Evolutionary conservation across 2,888 invertebrate genomes (phyloP).

Genomic region (Clistopyga incitator): DNA sequence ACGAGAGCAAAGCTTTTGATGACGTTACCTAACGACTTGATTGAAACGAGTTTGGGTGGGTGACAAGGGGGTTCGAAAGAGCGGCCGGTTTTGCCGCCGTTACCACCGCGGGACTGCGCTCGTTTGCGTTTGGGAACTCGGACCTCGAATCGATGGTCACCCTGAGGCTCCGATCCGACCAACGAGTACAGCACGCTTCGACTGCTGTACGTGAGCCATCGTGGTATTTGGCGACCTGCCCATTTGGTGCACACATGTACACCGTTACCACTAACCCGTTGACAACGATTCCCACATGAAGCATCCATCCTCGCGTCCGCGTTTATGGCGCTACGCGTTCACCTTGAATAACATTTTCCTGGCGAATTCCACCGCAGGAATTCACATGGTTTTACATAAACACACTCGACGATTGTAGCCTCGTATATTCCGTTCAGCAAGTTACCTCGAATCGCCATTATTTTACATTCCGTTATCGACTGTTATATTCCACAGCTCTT

Average conservation of each 20-base stretch:
- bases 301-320: slow-evolving; percentile 3
- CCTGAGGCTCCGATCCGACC: slow-evolving; percentile 39
- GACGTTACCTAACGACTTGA: slow-evolving; percentile 66
- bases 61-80: slow-evolving; percentile 15
- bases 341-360: slow-evolving; percentile 64
- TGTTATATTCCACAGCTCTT: too few species aligned
- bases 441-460: too few species aligned
- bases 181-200: slow-evolving; percentile 49
- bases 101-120: slow-evolving; percentile 31
- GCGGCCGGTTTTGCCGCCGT: background rate
- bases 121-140: slow-evolving; percentile 52
- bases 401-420: slow-evolving; percentile 6
- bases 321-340: slow-evolving; percentile 10
- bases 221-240: slow-evolving; percentile 62
- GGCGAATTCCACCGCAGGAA: slow-evolving; percentile 39
- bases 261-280: slow-evolving; percentile 8
- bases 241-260: slow-evolving; percentile 37
- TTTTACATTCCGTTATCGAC: background rate
- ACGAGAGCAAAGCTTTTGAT: slow-evolving; percentile 62
- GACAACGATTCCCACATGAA: slow-evolving; percentile 16
- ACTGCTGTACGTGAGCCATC: slow-evolving; percentile 40
- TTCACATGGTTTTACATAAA: slow-evolving; percentile 5
- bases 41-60: slow-evolving; percentile 56
- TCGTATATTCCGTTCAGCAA: background rate
- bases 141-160: slow-evolving; percentile 64